These are phyloP conservation scores for Leucoraja ocellata DNA, from an alignment of 2,797 vertebrate genomes.

Conservation along the genomic window DNA sequence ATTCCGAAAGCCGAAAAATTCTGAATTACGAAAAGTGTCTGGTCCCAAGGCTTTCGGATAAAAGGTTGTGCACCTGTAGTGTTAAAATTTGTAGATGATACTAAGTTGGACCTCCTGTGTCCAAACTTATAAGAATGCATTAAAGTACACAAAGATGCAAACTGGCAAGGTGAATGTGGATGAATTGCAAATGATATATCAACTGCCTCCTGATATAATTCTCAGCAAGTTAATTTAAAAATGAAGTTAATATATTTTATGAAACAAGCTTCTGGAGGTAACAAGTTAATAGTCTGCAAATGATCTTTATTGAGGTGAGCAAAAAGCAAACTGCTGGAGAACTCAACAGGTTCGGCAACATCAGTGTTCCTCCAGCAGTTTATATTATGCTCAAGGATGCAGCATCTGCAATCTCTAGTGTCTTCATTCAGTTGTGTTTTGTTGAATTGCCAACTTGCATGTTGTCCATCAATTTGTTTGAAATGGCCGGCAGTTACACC, in stretches of 20 bases:
- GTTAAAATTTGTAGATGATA: neutral
- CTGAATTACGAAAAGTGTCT: too few species aligned
- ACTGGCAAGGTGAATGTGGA: neutral
- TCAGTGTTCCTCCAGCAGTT: too few species aligned
- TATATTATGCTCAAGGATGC: too few species aligned
- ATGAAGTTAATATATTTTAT: neutral
- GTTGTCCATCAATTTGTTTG: neutral
- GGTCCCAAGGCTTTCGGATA: too few species aligned
- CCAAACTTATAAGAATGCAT: neutral
- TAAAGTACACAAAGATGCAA: neutral
- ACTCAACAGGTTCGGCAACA: too few species aligned
- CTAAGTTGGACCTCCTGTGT: neutral
- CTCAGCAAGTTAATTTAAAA: neutral
- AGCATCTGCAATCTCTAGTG: neutral
- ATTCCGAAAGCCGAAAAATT: too few species aligned
- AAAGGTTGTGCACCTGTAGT: too few species aligned
- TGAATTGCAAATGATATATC: neutral
- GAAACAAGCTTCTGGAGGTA: too few species aligned
- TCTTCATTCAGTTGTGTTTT: neutral
- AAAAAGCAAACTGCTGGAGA: too few species aligned
- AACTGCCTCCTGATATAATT: neutral
- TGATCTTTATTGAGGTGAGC: too few species aligned
- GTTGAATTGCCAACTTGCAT: neutral
- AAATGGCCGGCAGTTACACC: neutral
- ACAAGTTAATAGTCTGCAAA: neutral